Base-by-base conservation (phyloP, 1,140 invertebrate species). In the Bombus waltoni region DNA sequence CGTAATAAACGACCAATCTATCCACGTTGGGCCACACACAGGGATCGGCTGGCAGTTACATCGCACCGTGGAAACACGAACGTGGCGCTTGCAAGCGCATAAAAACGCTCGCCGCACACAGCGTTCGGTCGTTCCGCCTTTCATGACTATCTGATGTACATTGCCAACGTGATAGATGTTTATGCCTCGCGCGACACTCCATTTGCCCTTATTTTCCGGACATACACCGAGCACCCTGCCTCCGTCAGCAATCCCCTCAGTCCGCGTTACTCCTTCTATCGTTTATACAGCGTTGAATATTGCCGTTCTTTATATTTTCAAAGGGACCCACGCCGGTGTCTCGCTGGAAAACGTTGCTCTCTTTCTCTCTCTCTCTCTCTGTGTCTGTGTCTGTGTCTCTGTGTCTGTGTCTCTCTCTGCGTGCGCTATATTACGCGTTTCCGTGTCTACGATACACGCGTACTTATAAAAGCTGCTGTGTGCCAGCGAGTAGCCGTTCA, bases 81-180 rank as follows among this genome's bases (percentile, higher is more conserved):
- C 47, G 71, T 9, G 1, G 42, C 8, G 62, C 38, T 15, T 25
- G 44, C 13, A 40, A 15, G 77, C 28, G 68, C 59, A 47, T 87
- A 87, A 87, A 87, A 87, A 87, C 76, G 75, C 75, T 84, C 81
- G 62, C 66, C 70, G 57, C 75, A 18, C 57, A 57, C 53, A 42
- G n/a, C 32, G 83, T 85, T 85, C 72, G 86, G 77, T 87, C 86
- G 86, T 87, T 87, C 83, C 83, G 66, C 72, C 86, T 92, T 90
- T 90, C 91, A 92, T 89, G 88, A 92, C 87, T 88, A 92, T 91
- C 91, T 91, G 88, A 92, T 92, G 91, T 87, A 89, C 89, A 88
- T 88, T 85, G 86, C 70, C 86, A 73, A 84, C 66, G 65, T 76
- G 87, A 90, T 86, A 77, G 85, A 92, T 92, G 90, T 85, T 87